Evolutionary conservation across 2,888 invertebrate genomes (phyloP), one percentile per base, ranked within the genome.

Genomic region (Drosophila mimica): DNA sequence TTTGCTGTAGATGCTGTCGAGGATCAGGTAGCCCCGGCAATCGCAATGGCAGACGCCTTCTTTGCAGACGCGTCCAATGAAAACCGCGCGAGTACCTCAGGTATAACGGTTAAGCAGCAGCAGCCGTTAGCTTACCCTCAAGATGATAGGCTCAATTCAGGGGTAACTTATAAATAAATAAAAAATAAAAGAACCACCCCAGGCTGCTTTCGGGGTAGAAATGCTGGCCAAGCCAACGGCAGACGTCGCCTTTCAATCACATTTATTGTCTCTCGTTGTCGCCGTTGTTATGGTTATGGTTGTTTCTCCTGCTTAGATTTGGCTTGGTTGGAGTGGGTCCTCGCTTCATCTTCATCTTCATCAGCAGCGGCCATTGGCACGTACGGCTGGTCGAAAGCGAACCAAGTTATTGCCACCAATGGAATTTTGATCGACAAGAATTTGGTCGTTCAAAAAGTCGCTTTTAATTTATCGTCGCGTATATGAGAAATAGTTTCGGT

Each of bases 391-490:
- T 40, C 40, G 11, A 40, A 57, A 57, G 67, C 48, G 63, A 36
- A 48, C 73, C 79, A 81, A 88, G 86, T 87, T 87, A 87, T 90
- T 87, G 87, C 89, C 88, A 91, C 83, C 89, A 70, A 86, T 85
- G 92, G 92, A 93, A 93, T 93, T 93, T 93, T 93, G 93, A 93
- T 92, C 93, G 93, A 92, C 92, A 93, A 91, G 93, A 93, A 93
- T 93, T 93, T 91, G 91, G 91, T 90, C 92, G 90, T 91, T 92
- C 90, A 92, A 93, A 92, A 93, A 92, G 91, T 92, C 91, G 78
- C 83, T 91, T 93, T 85, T 93, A 92, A 93, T 92, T 93, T 92
- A 92, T 92, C 92, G 91, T 92, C 81, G 90, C 83, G 88, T 89
- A 90, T 92, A 92, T 92, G 91, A 89, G 92, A 92, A 92, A 92